phyloP scores from a whole-genome alignment of 2,797 vertebrate species.

The Merluccius polli region DNA sequence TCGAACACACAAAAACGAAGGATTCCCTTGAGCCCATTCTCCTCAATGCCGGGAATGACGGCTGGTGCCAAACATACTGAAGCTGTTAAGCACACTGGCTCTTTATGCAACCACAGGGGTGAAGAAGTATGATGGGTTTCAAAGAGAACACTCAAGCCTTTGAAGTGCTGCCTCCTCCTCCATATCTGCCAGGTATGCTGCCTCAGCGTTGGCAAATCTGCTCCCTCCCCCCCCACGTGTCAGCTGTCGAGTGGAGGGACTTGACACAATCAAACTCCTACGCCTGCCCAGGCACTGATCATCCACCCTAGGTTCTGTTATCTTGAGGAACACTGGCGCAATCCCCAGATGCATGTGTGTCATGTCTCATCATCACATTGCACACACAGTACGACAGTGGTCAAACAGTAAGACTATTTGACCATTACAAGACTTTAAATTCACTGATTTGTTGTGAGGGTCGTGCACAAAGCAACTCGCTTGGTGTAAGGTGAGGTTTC shows the following conservation, averaged over 20 bases:
- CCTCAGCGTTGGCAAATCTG: slow-evolving; percentile 73
- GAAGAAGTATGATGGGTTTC: slow-evolving; percentile 84
- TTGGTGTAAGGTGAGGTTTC: not conserved
- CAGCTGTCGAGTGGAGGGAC: not conserved
- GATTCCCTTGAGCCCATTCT: slow-evolving; percentile 61
- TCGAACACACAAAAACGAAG: slow-evolving; percentile 51
- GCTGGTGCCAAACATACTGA: slow-evolving; percentile 87
- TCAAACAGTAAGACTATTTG: not conserved
- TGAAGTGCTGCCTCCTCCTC: slow-evolving; percentile 81
- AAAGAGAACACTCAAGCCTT: slow-evolving; percentile 80
- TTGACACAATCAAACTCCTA: not conserved
- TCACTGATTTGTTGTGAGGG: not conserved
- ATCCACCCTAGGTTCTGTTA: not conserved
- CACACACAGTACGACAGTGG: not conserved
- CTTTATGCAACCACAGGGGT: slow-evolving; percentile 82
- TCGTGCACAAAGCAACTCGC: not conserved
- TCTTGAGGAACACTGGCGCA: not conserved
- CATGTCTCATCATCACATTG: not conserved
- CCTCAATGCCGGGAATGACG: slow-evolving; percentile 48
- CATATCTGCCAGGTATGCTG: slow-evolving; percentile 88
- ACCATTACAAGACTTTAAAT: not conserved
- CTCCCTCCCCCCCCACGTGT: slow-evolving; percentile 34
- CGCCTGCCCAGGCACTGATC: not conserved
- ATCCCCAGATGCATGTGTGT: not conserved
- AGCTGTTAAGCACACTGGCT: slow-evolving; percentile 83